These are phyloP conservation scores for Vollenhovia emeryi DNA, from an alignment of 1,140 invertebrate genomes.

Conservation along the genomic window DNA sequence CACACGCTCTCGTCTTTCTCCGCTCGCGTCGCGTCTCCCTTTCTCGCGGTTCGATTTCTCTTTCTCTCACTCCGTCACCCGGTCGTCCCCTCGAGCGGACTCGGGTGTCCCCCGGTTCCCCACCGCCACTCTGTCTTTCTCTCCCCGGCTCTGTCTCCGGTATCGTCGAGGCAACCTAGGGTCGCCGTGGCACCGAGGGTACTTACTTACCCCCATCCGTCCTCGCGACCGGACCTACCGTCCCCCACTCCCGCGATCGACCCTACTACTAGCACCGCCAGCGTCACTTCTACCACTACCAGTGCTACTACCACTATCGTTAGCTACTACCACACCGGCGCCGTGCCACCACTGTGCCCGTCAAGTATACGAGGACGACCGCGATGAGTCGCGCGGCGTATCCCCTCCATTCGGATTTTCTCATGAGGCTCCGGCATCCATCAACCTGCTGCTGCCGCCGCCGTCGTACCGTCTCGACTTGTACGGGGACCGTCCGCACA, in stretches of 20 bases:
- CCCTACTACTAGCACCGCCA: slow-evolving; percentile 43
- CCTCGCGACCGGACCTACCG: slow-evolving; percentile 55
- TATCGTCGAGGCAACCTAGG: slow-evolving; percentile 71
- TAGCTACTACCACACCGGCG: slow-evolving; percentile 42
- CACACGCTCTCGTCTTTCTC: slow-evolving; percentile 30
- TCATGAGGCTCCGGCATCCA: slow-evolving; percentile 74
- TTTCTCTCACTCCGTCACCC: slow-evolving; percentile 39
- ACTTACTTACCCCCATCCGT: slow-evolving; percentile 71
- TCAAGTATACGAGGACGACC: slow-evolving; percentile 48
- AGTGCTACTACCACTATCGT: slow-evolving; percentile 16
- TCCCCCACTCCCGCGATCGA: slow-evolving; percentile 25
- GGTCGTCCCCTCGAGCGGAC: slow-evolving; percentile 35
- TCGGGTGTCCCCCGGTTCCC: slow-evolving; percentile 16
- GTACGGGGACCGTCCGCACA: slow-evolving; percentile 25
- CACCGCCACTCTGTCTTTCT: slow-evolving; percentile 31
- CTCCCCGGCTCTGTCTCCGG: slow-evolving; percentile 62
- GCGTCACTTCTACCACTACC: slow-evolving; percentile 40
- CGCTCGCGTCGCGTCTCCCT: slow-evolving; percentile 61
- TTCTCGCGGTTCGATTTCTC: slow-evolving; percentile 31
- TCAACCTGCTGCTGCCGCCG: slow-evolving; percentile 76
- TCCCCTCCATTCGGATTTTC: slow-evolving; percentile 72
- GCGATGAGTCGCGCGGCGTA: slow-evolving; percentile 61
- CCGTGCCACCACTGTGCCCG: slow-evolving; percentile 38
- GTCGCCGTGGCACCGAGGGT: slow-evolving; percentile 70
- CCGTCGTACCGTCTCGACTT: slow-evolving; percentile 63